Conservation (phyloP, 2,888 invertebrate genomes). For the Prostheceraeus crozeri region DNA sequence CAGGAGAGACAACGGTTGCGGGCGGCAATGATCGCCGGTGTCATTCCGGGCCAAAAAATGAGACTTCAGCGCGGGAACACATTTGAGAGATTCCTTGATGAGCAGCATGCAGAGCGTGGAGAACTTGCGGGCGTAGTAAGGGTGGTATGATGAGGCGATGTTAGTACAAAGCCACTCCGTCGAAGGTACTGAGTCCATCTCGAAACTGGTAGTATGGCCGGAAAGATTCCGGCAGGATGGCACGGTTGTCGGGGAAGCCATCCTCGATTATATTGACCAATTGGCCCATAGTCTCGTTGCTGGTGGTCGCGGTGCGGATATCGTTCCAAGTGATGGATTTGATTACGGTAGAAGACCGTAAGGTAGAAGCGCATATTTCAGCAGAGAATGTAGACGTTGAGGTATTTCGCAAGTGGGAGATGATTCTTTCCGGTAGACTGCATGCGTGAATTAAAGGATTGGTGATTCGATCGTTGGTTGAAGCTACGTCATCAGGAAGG, state of each 20-base stretch:
- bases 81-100: conserved; percentile 15
- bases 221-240: neutral
- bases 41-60: conserved; percentile 44
- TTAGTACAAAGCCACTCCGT: conserved; percentile 20
- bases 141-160: conserved; percentile 3
- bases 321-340: conserved; percentile 25
- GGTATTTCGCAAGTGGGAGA: too few relatives aligned
- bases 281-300: neutral
- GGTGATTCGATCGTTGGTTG: too few relatives aligned
- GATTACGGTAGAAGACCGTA: too few relatives aligned
- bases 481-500: neutral
- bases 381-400: too few relatives aligned
- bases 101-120: neutral
- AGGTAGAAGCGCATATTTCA: too few relatives aligned
- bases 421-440: too few relatives aligned
- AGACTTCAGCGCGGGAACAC: conserved; percentile 41
- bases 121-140: conserved; percentile 1
- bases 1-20: conserved; percentile 40
- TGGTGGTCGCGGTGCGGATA: conserved; percentile 5
- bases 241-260: neutral
- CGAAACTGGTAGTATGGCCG: neutral
- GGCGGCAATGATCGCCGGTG: conserved; percentile 19
- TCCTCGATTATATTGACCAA: neutral
- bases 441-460: too few relatives aligned
- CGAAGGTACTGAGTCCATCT: neutral